Percentiles rank a stretch among this genome's conserved stretches.
phyloP scores from a whole-genome alignment of 2,888 invertebrate species.

The Pycnomerus fuliginosus region DNA sequence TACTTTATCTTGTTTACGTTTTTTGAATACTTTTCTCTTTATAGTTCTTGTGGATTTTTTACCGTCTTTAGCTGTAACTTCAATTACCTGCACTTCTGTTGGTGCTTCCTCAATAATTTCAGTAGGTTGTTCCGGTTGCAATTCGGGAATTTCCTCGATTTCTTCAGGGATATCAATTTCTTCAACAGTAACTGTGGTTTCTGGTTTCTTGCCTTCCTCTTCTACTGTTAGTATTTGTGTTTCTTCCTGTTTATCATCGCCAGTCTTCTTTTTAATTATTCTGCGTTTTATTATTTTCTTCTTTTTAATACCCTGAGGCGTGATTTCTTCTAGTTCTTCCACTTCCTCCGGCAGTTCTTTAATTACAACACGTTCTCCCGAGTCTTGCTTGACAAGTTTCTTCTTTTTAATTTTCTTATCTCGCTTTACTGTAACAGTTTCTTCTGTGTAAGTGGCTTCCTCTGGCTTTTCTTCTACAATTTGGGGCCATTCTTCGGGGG shows the following conservation, averaged over 20 bases:
- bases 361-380: constrained; percentile 20
- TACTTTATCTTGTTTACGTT: constrained; percentile 43
- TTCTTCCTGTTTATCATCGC: too few species aligned
- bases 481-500: constrained; percentile 43
- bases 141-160: constrained; percentile 16
- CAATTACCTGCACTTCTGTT: constrained; percentile 37
- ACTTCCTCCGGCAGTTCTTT: constrained; percentile 40
- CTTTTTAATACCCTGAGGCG: constrained; percentile 36
- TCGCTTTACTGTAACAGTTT: constrained; percentile 50
- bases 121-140: constrained; percentile 13
- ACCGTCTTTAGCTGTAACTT: constrained; percentile 32
- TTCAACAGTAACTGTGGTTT: constrained; percentile 40
- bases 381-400: constrained; percentile 36
- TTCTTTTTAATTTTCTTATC: constrained; percentile 33
- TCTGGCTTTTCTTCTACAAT: constrained; percentile 9
- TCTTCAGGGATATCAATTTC: constrained; percentile 37
- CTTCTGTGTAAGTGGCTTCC: constrained; percentile 33
- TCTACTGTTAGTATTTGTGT: constrained; percentile 43
- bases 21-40: constrained; percentile 43
- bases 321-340: constrained; percentile 21
- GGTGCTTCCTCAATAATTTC: constrained; percentile 32
- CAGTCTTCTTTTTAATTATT: constrained; percentile 47
- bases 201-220: constrained; percentile 32
- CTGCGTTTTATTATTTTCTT: constrained; percentile 42
- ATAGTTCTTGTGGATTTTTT: constrained; percentile 38